Conservation (phyloP, 1,140 invertebrate genomes). For the Ceratosolen solmsi region DNA sequence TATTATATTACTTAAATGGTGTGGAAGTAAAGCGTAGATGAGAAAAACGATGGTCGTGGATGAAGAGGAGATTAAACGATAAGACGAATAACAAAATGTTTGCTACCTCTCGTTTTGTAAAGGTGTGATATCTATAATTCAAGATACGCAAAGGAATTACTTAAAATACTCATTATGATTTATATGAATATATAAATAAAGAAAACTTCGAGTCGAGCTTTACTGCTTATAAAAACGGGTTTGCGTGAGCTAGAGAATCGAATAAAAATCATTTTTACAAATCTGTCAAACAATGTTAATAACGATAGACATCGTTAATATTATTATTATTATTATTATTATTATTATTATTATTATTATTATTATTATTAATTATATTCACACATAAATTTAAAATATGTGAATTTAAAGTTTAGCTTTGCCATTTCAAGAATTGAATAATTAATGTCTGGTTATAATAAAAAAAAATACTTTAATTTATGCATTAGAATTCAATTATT, state of each 20-base stretch:
- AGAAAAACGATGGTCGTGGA: neutral
- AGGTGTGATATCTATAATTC: conserved; percentile 9
- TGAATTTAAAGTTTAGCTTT: too few relatives aligned
- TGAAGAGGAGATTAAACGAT: neutral
- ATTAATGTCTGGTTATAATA: neutral
- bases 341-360: too few relatives aligned
- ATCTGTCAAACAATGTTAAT: conserved; percentile 36
- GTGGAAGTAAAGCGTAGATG: neutral
- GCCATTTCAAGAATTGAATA: neutral
- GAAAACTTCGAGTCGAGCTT: neutral
- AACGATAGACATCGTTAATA: neutral
- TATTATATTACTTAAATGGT: neutral
- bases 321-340: too few relatives aligned
- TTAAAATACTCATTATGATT: conserved; percentile 21
- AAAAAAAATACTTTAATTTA: conserved; percentile 4
- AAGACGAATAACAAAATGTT: conserved; percentile 13
- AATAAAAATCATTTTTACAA: conserved; percentile 7
- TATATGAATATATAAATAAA: conserved; percentile 7
- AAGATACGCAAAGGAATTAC: neutral
- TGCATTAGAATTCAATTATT: neutral
- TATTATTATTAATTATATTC: too few relatives aligned
- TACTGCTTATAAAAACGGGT: neutral
- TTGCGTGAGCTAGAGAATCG: neutral
- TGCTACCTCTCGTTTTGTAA: conserved; percentile 34
- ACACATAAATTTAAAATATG: too few relatives aligned